A percentile compares a stretch with the other conserved stretches of the same genome.
Evolutionary conservation across 2,113 vertebrate genomes (phyloP).

Genomic region (Oncorhynchus clarkii): DNA sequence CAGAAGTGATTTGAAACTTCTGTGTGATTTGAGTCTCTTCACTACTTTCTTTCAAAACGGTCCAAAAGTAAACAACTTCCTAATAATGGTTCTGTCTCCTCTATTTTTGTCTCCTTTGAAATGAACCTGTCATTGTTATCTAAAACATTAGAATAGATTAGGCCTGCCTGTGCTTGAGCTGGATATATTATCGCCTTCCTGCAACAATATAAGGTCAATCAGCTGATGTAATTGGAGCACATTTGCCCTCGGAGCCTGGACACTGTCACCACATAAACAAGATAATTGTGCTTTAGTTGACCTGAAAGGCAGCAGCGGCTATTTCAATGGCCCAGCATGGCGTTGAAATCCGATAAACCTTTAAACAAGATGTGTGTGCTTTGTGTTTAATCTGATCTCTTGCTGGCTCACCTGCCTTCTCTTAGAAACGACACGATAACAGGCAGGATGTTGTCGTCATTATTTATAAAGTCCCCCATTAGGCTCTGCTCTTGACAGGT

Average conservation of each 20-base stretch:
- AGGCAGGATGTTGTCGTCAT: constrained; percentile 43
- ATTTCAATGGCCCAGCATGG: constrained; percentile 34
- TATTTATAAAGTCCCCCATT: constrained; percentile 56
- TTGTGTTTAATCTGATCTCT: constrained; percentile 47
- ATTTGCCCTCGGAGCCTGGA: constrained; percentile 51
- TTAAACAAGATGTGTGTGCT: constrained; percentile 42
- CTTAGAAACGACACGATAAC: constrained; percentile 56
- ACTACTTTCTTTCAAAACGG: too few species aligned
- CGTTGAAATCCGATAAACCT: constrained; percentile 46
- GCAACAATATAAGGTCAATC: constrained; percentile 41
- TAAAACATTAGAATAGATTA: constrained; percentile 39
- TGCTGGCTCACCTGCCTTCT: constrained; percentile 32
- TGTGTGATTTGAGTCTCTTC: too few species aligned
- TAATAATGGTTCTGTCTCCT: too few species aligned
- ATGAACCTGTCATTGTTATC: not conserved
- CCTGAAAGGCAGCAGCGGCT: constrained; percentile 35
- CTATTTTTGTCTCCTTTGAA: not conserved
- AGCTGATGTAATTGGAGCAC: constrained; percentile 59
- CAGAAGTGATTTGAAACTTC: too few species aligned
- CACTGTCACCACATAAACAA: constrained; percentile 54
- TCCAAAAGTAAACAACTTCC: too few species aligned
- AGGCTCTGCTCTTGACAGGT: constrained; percentile 45
- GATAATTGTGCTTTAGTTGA: constrained; percentile 64
- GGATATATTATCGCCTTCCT: constrained; percentile 11
- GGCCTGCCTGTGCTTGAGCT: constrained; percentile 7